Percentiles rank a stretch among this genome's conserved stretches.
phyloP scores from a whole-genome alignment of 2,888 invertebrate species.

The Tromatobia lineatoria region DNA sequence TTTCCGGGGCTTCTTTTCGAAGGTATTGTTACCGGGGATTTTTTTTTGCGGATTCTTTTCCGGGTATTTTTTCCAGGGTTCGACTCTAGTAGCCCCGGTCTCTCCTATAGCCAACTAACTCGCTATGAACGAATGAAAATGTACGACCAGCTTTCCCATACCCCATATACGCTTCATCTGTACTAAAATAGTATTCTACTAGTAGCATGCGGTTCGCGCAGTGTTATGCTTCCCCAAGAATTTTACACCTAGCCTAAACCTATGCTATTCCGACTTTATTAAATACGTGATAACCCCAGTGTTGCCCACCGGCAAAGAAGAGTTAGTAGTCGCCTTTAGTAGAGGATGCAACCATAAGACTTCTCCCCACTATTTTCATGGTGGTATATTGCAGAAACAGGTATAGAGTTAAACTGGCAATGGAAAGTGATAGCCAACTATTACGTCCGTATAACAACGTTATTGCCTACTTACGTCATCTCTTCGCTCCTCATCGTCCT shows the following conservation, averaged over 20 bases:
- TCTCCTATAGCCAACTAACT: slow-evolving; percentile 9
- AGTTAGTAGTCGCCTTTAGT: not conserved
- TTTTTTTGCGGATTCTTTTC: no score
- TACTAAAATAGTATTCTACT: slow-evolving; percentile 54
- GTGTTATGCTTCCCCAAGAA: slow-evolving; percentile 9
- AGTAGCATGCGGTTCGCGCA: slow-evolving; percentile 11
- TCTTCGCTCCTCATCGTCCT: slow-evolving; percentile 29
- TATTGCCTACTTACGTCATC: slow-evolving; percentile 57
- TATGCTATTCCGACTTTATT: slow-evolving; percentile 68
- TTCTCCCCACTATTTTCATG: slow-evolving; percentile 12
- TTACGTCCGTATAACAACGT: slow-evolving; percentile 63
- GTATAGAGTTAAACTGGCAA: slow-evolving; percentile 16
- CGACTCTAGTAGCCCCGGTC: not conserved
- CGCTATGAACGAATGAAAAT: slow-evolving; percentile 55
- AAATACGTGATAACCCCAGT: slow-evolving; percentile 69
- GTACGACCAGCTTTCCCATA: slow-evolving; percentile 35
- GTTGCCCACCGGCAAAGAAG: slow-evolving; percentile 17
- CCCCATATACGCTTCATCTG: slow-evolving; percentile 10
- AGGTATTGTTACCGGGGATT: no score
- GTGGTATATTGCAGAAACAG: slow-evolving; percentile 22
- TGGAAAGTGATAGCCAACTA: slow-evolving; percentile 58
- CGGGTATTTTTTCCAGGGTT: no score
- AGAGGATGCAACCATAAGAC: slow-evolving; percentile 12
- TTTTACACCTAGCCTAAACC: slow-evolving; percentile 49
- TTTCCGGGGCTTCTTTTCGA: no score